Evolutionary conservation across 2,113 vertebrate species (phyloP).

Genomic region (Microcebus murinus): DNA sequence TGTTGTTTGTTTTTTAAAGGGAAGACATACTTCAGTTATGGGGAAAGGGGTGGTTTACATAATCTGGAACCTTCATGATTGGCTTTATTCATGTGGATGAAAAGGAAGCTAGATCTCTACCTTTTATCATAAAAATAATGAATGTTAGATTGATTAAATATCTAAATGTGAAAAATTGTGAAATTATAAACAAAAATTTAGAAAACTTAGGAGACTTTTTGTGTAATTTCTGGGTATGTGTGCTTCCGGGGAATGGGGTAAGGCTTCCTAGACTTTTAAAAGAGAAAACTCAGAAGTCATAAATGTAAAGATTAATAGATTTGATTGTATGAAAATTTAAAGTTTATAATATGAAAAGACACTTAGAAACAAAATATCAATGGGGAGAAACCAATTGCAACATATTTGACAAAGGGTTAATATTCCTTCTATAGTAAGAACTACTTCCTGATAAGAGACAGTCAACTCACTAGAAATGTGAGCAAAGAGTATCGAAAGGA

Average conservation of each 20-base stretch:
- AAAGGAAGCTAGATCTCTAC: slow-evolving; percentile 16
- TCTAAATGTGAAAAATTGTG: slow-evolving; percentile 12
- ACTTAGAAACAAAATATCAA: slow-evolving; percentile 23
- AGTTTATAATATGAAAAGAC: slow-evolving; percentile 32
- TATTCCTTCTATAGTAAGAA: not conserved
- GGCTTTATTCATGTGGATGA: slow-evolving; percentile 11
- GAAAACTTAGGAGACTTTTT: slow-evolving; percentile 35
- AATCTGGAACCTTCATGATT: not conserved
- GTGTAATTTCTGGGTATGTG: not conserved
- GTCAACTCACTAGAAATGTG: not conserved
- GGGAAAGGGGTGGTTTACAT: not conserved
- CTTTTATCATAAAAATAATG: slow-evolving; percentile 5
- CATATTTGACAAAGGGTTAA: slow-evolving; percentile 23
- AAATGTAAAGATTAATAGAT: slow-evolving; percentile 17
- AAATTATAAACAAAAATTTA: slow-evolving; percentile 20
- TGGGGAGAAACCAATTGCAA: not conserved
- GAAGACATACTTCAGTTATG: not conserved
- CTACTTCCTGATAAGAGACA: not conserved
- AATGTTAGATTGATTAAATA: not conserved
- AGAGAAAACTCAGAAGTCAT: slow-evolving; percentile 1
- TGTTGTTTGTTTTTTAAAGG: not conserved
- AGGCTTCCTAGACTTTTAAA: not conserved
- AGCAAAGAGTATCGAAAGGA: not conserved
- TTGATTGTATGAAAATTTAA: slow-evolving; percentile 3
- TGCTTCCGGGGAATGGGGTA: not conserved